Evolutionary conservation across 2,113 vertebrate species (phyloP), one percentile per base, ranked within the genome.

Genomic region (Tyto alba): DNA sequence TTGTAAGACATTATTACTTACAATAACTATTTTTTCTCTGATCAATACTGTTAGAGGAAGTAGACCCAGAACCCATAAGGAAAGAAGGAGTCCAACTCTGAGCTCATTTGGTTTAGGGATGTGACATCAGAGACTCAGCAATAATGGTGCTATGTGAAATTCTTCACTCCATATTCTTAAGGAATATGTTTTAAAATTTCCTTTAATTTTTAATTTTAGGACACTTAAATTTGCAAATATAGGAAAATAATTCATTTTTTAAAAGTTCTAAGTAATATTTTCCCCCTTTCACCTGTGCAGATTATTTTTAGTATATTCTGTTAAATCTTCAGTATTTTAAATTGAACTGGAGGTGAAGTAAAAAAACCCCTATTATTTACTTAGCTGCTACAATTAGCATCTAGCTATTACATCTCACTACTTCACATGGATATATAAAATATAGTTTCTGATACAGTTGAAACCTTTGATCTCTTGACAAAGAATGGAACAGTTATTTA

Each of bases 401-500:
- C 21, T 22, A 90, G 56, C 71, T 85, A 41, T 78, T 97, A 41
- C 57, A 60, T 72, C 47, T 66, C 59, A 84, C 22, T 41, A 17
- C 15, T 79, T 84, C 53, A 52, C 40, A 47, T 43, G 50, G 45
- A 55, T 85, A 75, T 43, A 59, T 20, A 78, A 89, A 91, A 95
- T 69, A 68, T 4, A 85, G 36, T 38, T 93, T 89, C 69, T 88
- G 36, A 41, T 73, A 66, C 11, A 66, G 75, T 13, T 48, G 40
- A 88, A 91, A 72, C 47, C 45, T 95, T 92, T 96, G 66, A 88
- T 86, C 29, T 32, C 41, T 92, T 94, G 60, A 79, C 47, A 89
- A 45, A 88, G n/a, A 95, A 90, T 38, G 18, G 40, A 95, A 60
- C 71, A 62, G 43, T 75, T 93, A 96, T 96, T 97, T 95, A 93